A percentile compares a stretch with the other conserved stretches of the same genome.
Conservation (phyloP, 2,113 vertebrate genomes). For the Malurus melanocephalus region DNA sequence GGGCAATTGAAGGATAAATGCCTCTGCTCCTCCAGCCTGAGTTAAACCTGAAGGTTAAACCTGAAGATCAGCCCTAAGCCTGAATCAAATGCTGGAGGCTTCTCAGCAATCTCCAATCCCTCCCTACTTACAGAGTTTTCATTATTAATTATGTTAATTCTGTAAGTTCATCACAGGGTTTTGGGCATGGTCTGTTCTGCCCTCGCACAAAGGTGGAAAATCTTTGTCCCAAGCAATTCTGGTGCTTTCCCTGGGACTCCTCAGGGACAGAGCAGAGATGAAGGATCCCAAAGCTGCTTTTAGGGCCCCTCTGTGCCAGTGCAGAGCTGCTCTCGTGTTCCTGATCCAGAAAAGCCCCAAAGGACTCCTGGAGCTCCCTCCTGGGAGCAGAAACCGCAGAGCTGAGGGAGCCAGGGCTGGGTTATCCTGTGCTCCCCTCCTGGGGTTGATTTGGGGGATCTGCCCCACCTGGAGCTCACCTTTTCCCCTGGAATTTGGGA, state of each 20-base stretch:
- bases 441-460: too few species aligned
- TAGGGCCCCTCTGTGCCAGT: neutral
- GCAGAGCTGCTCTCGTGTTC: neutral
- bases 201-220: neutral
- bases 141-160: neutral
- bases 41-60: slow-evolving; percentile 25
- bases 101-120: neutral
- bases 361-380: neutral
- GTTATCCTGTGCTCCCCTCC: neutral
- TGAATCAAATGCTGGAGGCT: neutral
- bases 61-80: neutral
- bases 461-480: fast-evolving
- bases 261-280: neutral
- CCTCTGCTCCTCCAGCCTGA: neutral
- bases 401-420: neutral
- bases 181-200: neutral
- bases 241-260: neutral
- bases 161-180: neutral
- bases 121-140: neutral
- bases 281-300: neutral
- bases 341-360: neutral
- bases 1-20: neutral
- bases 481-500: neutral
- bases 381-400: neutral
- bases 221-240: neutral